Evolutionary conservation across 1,140 invertebrate genomes (phyloP), one percentile per base, ranked within the genome.

Genomic region (Belonocnema kinseyi): DNA sequence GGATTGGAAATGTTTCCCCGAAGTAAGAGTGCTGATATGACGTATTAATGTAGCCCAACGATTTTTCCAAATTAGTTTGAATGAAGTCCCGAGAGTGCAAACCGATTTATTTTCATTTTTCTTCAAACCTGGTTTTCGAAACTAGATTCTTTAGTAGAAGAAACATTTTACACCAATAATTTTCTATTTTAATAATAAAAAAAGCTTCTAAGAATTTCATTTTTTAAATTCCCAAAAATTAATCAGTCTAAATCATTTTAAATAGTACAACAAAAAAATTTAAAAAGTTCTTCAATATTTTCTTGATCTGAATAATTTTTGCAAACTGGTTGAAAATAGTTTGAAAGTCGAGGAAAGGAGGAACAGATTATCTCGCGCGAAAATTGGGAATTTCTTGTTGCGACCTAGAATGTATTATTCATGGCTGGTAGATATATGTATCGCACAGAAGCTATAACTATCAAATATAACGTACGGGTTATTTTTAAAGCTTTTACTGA

Each of bases 371-470:
- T 61, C 61, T 66, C 26, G 61, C 40, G 26, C 14, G 14, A 66
- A 33, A 66, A 40, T 66, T 40, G 61, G 26, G 12, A 66, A 66
- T 66, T 66, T 66, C 14, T 66, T 66, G 61, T 10, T 66, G n/a
- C 26, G 21, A 66, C 3, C 12, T 16, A 40, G 21, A 16, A 66
- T 66, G 21, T 26, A 66, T 66, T 66, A 66, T 66, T 66, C 58
- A 66, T 66, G 19, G 5, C 58, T 26, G n/a, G n/a, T n/a, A 56
- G 33, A 8, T 66, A 66, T 21, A 66, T 66, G 13, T 19, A 21
- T 16, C 19, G 58, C 58, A 12, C 26, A 66, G 21, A 26, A 40
- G 26, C 21, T 26, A 61, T 61, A 61, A 61, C 26, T 33, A 33
- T 33, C 5, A 33, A 33, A 33, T 40, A 66, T 66, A 6, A 33